Evolutionary conservation across 2,888 invertebrate species (phyloP).

Genomic region (Cryptophagus acutangulus): DNA sequence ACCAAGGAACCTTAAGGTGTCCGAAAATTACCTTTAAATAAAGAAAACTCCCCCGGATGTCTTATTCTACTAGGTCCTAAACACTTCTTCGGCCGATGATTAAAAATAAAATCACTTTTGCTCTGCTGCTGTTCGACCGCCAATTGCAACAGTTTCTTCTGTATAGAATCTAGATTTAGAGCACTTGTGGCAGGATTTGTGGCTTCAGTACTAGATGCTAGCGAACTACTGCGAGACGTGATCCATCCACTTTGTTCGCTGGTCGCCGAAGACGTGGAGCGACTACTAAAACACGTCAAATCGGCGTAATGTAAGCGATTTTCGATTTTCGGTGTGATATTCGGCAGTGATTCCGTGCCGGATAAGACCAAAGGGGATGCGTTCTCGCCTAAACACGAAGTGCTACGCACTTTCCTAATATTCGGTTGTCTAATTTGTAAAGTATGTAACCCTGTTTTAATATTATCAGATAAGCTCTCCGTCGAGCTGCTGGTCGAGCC

Average conservation of each 20-base stretch:
- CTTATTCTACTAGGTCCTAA: too few species aligned
- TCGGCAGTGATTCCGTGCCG: constrained; percentile 65
- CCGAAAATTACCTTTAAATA: constrained; percentile 27
- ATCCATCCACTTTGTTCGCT: constrained; percentile 89
- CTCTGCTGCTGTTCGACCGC: constrained; percentile 27
- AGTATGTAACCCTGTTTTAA: constrained; percentile 25
- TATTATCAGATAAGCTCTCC: constrained; percentile 31
- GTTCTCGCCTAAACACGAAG: constrained; percentile 56
- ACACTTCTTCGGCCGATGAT: constrained; percentile 25
- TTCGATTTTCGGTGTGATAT: constrained; percentile 54
- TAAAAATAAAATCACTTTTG: constrained; percentile 23
- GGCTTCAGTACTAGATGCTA: constrained; percentile 49
- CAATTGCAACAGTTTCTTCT: constrained; percentile 29
- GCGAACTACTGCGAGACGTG: constrained; percentile 67
- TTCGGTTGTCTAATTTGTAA: constrained; percentile 27
- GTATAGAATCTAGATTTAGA: constrained; percentile 31
- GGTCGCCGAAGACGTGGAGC: constrained; percentile 59
- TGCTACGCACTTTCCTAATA: constrained; percentile 55
- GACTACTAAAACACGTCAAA: constrained; percentile 32
- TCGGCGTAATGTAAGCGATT: constrained; percentile 29
- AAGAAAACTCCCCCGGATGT: constrained; percentile 24
- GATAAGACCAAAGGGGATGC: constrained; percentile 43
- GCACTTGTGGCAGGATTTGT: constrained; percentile 30
- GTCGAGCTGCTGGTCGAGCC: constrained; percentile 37
- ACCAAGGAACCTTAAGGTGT: background rate